Percentiles rank a stretch among this genome's conserved stretches.
Conservation (phyloP, 2,113 vertebrate species). For the Martes martes region DNA sequence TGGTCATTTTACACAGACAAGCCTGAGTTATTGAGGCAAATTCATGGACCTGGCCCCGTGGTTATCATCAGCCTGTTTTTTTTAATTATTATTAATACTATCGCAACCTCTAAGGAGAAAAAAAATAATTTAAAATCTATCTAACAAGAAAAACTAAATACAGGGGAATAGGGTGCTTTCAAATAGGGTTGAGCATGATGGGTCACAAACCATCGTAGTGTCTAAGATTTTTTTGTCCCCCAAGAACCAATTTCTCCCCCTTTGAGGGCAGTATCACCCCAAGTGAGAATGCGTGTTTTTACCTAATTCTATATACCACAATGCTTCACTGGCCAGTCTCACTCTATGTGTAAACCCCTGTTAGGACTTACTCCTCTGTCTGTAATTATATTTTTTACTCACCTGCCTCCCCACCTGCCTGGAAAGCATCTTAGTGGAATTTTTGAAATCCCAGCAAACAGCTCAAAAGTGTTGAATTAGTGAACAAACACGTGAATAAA, state of each 20-base stretch:
- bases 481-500: background rate
- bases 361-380: background rate
- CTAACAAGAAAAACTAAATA: slow-evolving; percentile 27
- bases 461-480: background rate
- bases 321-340: background rate
- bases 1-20: background rate
- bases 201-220: background rate
- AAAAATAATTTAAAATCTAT: background rate
- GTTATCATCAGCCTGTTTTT: background rate
- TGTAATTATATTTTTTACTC: background rate
- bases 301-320: background rate
- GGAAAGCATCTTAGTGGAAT: background rate
- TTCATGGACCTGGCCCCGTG: background rate
- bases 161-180: background rate
- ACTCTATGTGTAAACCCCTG: background rate
- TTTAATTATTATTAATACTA: background rate
- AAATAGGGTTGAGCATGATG: background rate
- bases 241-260: background rate
- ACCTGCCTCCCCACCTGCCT: background rate
- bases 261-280: background rate
- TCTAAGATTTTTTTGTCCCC: background rate
- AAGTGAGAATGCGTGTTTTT: background rate
- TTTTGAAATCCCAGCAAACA: slow-evolving; percentile 14
- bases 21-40: background rate
- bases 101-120: background rate